Percentiles rank a stretch among this genome's conserved stretches.
phyloP scores from a whole-genome alignment of 2,797 vertebrate species.

The Alauda arvensis region DNA sequence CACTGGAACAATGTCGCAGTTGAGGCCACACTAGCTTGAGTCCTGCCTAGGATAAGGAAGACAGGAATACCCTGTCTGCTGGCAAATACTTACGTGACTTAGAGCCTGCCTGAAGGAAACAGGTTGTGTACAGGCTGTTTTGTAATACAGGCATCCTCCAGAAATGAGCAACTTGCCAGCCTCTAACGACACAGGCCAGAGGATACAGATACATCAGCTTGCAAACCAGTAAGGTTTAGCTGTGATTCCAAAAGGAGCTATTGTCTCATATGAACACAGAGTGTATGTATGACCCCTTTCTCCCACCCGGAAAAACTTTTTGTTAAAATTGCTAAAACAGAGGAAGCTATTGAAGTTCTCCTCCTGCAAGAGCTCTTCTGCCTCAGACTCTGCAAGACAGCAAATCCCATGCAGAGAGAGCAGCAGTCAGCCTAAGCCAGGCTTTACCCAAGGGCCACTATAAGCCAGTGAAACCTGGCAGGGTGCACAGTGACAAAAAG shows the following conservation, averaged over 20 bases:
- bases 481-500: not conserved
- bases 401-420: not conserved
- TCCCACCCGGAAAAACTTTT: not conserved
- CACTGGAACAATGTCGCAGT: not conserved
- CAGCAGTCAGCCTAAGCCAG: not conserved
- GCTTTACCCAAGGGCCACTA: not conserved
- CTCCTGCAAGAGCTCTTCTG: not conserved
- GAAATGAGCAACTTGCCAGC: not conserved
- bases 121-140: not conserved
- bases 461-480: not conserved
- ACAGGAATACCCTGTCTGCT: not conserved
- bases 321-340: not conserved
- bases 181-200: rapidly evolving
- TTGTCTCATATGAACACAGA: not conserved
- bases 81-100: not conserved
- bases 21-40: not conserved
- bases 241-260: not conserved
- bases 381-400: not conserved
- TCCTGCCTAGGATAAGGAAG: not conserved
- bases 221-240: not conserved
- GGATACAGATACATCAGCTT: not conserved
- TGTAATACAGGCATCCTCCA: not conserved
- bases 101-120: not conserved
- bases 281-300: not conserved
- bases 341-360: not conserved